Base-by-base conservation (phyloP, 2,888 invertebrate species). In the Bellardia bayeri region DNA sequence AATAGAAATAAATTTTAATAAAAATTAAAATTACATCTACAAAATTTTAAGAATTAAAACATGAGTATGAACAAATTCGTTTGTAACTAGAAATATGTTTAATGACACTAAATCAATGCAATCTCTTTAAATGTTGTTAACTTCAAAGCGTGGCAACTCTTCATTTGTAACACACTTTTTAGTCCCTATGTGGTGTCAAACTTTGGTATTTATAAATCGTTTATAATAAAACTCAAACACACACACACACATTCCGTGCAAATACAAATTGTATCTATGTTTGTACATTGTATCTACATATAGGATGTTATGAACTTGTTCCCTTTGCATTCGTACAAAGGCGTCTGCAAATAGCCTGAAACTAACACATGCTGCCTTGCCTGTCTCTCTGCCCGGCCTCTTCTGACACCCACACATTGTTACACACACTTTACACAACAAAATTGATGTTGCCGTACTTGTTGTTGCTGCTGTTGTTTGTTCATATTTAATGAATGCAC, bases 231-330 rank as follows among this genome's bases (percentile, higher is more conserved):
- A 16, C 51, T 16, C 42, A 61, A 33, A 37, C 14, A 11, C 16
- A 66, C 49, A 51, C 56, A 56, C 42, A 51, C 14, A 56, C 40
- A 56, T 2, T 0, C 30, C n/a, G n/a, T 68, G 37, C 56, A 58
- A 33, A 68, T 16, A 71, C 2, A 72, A 7, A 63, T 49, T 58
- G 68, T 71, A 69, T 61, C 7, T 45, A 45, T 45, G 45, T 45
- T 45, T 45, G 11, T 45, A 45, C 11, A 11, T 1, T 11, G 11
- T 69, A 68, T 58, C 3, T 56, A 42, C 7, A 45, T 69, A 69
- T 82, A 79, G 82, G 82, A 84, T 83, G 74, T 82, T 85, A 76
- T 87, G 87, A 87, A 87, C 87, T 87, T 87, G 87, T 87, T 87
- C 87, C 87, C 85, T 87, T 87, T 87, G 85, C 82, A 85, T 81